Evolutionary conservation across 2,113 vertebrate genomes (phyloP), one percentile per base, ranked within the genome.

Genomic region (Apus apus): DNA sequence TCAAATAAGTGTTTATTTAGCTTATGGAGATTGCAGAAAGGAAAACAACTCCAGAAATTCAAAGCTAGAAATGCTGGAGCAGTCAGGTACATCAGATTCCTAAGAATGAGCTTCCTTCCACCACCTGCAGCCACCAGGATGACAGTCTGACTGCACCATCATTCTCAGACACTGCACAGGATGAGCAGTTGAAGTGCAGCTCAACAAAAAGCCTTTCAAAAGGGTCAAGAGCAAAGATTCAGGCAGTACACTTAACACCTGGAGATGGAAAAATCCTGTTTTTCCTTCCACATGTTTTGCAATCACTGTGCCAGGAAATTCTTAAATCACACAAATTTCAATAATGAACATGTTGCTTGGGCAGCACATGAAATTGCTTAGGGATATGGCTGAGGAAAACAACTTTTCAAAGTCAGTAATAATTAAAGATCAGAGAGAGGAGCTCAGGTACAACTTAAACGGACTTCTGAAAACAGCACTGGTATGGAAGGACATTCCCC

Each of bases 221-320:
- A 60, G 58, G 30, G 32, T 85, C 77, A 78, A 78, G 66, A 60
- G 40, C 46, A 58, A 70, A 15, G 51, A 93, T 46, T 71, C 30
- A 27, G 51, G 34, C 51, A 84, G 30, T 46, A 88, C 90, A 91
- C 64, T 38, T 73, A 93, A 89, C 72, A 97, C 45, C 53, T 78
- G n/a, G 65, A 74, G 13, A 73, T 22, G 54, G 90, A 90, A 93
- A 90, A 94, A 61, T 65, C n/a, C 46, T 67, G 32, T 72, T 89
- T 43, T 94, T 53, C 77, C 78, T 94, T 34, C 85, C 62, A 78
- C 74, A 19, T 62, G 13, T 91, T 87, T 95, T 83, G 40, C 61
- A 93, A 79, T 79, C 46, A 29, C 13, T 50, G 21, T 90, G 92
- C 82, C 92, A 91, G 94, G 78, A 85, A 96, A 92, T 83, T 76